Evolutionary conservation across 2,113 vertebrate genomes (phyloP).

Genomic region (Mustela lutreola): DNA sequence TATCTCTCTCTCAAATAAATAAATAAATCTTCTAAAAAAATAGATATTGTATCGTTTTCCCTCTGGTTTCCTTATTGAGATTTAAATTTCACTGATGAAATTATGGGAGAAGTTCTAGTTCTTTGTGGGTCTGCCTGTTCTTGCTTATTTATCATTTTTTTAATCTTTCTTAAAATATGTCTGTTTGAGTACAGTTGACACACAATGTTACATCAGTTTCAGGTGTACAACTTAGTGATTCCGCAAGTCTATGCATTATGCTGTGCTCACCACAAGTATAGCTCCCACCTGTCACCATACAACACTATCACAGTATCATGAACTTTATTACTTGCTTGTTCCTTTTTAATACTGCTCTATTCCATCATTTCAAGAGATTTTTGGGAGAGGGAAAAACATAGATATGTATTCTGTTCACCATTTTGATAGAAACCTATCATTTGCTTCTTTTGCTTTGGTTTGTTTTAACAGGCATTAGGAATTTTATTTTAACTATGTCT

Average conservation of each 20-base stretch:
- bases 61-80: not conserved
- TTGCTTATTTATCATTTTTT: not conserved
- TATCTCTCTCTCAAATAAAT: not conserved
- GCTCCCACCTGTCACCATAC: not conserved
- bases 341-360: not conserved
- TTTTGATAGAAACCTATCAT: not conserved
- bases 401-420: not conserved
- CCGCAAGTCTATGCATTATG: not conserved
- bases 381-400: not conserved
- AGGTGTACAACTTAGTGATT: not conserved
- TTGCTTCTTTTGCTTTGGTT: not conserved
- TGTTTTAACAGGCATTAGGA: not conserved
- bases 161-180: not conserved
- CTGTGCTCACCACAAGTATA: not conserved
- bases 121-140: not conserved
- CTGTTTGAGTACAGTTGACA: not conserved
- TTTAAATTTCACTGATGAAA: not conserved
- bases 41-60: not conserved
- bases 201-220: not conserved
- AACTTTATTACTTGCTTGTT: not conserved
- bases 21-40: not conserved
- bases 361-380: not conserved
- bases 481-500: constrained; percentile 28
- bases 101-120: not conserved
- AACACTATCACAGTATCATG: not conserved